Evolutionary conservation across 2,113 vertebrate species (phyloP), one percentile per base, ranked within the genome.

Genomic region (Oxyura jamaicensis): DNA sequence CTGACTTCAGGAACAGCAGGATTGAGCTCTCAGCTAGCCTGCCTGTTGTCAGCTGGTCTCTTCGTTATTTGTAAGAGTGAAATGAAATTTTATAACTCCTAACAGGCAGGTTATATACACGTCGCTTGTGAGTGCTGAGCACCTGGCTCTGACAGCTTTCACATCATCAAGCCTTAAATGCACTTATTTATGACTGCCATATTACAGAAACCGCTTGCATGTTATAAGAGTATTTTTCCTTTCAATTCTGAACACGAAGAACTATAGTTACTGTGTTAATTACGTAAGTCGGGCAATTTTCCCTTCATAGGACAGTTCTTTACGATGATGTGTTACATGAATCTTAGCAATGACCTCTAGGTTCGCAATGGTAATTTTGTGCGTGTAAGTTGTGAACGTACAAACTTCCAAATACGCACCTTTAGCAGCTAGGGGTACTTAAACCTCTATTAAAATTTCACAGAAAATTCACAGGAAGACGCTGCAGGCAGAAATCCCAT

Each of bases 111-210:
- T 81, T 88, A 52, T 72, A 62, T 74, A 33, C 72, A 25, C 0
- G 2, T 63, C 44, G 48, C 29, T 83, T 68, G 39, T 5, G 53
- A 86, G 75, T 71, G 76, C 86, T 59, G 76, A 74, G 68, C 79
- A 65, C 60, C 74, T 81, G 80, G 60, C 46, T 95, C 59, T 90
- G 83, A 35, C 86, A 90, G n/a, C 39, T 76, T 93, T 83, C 73
- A 39, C 39, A 83, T 65, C 56, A 66, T 36, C 46, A 83, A 68
- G 44, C 53, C n/a, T 77, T 93, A 55, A 93, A 74, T 67, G 74
- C 42, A 15, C 25, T 55, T 83, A 59, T 83, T 83, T 88, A 73
- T 77, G 68, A 48, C 76, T 86, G 12, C 60, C 7, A 4, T n/a
- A 11, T 75, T 72, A 36, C 58, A 67, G 46, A 88, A 39, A 0